Percentiles rank a stretch among this genome's conserved stretches.
These are phyloP conservation scores for Aphidius gifuensis DNA, from an alignment of 1,140 invertebrate species.

Conservation along the genomic window DNA sequence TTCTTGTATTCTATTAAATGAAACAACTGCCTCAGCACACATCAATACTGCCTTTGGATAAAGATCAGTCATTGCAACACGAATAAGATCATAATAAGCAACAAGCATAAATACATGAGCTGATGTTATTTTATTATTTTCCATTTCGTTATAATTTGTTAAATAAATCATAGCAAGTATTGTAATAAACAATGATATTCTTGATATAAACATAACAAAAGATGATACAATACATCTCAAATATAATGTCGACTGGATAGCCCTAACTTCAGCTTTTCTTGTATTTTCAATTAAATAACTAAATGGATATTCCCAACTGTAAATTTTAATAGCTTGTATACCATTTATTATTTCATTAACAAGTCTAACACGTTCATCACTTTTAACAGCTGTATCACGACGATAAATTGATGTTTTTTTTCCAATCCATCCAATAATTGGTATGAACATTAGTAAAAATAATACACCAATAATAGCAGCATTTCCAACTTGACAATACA, in stretches of 20 bases:
- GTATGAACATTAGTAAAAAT: constrained; percentile 76
- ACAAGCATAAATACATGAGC: constrained; percentile 74
- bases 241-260: constrained; percentile 66
- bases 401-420: constrained; percentile 62
- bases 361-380: constrained; percentile 78
- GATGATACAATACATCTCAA: constrained; percentile 67
- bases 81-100: constrained; percentile 69
- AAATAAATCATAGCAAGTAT: constrained; percentile 71
- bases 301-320: constrained; percentile 84
- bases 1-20: constrained; percentile 66
- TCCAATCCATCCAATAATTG: constrained; percentile 71
- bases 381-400: constrained; percentile 62
- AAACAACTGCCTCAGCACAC: constrained; percentile 62
- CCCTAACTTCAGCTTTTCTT: constrained; percentile 63
- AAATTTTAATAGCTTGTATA: constrained; percentile 88
- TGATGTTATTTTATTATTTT: constrained; percentile 55
- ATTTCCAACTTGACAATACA: constrained; percentile 71
- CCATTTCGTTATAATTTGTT: too few species aligned
- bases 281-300: constrained; percentile 62
- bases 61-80: constrained; percentile 70
- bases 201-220: constrained; percentile 70
- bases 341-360: constrained; percentile 82
- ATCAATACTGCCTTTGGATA: constrained; percentile 62
- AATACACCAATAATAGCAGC: constrained; percentile 74
- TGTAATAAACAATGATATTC: constrained; percentile 74